A percentile compares a stretch with the other conserved stretches of the same genome.
phyloP scores from a whole-genome alignment of 2,113 vertebrate genomes.

The Psilopsiagon aurifrons region DNA sequence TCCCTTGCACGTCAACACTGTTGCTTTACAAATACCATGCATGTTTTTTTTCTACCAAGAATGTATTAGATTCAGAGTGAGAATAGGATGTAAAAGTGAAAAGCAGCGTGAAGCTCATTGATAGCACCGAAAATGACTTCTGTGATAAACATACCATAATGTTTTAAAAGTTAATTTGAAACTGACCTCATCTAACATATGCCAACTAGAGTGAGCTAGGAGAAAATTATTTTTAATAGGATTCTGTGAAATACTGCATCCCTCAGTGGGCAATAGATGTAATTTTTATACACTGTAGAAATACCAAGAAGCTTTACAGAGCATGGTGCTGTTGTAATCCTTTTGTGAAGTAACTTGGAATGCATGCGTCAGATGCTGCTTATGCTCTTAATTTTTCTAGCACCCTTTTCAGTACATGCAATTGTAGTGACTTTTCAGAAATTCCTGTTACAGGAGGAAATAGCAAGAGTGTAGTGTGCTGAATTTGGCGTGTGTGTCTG shows the following conservation, averaged over 20 bases:
- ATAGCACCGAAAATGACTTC: neutral
- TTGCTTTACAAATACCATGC: neutral
- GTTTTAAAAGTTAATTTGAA: neutral
- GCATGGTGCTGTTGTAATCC: neutral
- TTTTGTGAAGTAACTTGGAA: neutral
- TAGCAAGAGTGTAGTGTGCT: neutral
- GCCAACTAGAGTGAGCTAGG: neutral
- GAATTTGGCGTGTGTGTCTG: neutral
- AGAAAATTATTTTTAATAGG: neutral
- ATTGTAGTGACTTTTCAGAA: neutral
- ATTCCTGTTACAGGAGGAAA: neutral
- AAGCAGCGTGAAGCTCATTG: neutral
- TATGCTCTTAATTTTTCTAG: neutral
- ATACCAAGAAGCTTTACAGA: neutral
- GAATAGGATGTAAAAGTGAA: neutral
- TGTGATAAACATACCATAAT: neutral
- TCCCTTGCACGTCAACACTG: rapidly evolving
- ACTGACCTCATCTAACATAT: neutral
- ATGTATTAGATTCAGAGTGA: neutral
- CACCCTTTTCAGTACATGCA: rapidly evolving
- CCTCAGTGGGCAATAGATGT: neutral
- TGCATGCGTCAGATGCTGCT: neutral
- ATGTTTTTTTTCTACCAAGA: neutral
- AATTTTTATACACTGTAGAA: neutral
- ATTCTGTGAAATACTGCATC: neutral